Conservation (phyloP, 2,888 invertebrate genomes). For the Bugulina stolonifera region DNA sequence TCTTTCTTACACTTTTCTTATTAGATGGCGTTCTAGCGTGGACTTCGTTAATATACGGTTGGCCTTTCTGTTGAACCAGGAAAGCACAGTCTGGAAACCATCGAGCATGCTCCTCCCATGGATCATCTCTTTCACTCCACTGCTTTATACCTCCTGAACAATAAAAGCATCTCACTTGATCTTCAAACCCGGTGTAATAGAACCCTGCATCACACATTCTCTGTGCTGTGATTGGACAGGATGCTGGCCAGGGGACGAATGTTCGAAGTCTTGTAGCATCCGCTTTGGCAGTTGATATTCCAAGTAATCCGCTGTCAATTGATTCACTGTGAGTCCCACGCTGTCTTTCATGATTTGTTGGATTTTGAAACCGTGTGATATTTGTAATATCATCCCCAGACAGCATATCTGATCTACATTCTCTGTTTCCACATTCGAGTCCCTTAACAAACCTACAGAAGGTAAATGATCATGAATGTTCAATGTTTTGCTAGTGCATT, state of each 20-base stretch:
- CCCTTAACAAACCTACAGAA: constrained; percentile 69
- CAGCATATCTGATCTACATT: constrained; percentile 19
- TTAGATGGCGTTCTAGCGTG: not conserved
- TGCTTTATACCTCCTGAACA: constrained; percentile 89
- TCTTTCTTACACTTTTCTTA: not conserved
- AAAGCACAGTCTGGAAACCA: constrained; percentile 84
- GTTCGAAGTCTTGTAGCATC: constrained; percentile 9
- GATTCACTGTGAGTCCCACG: not conserved
- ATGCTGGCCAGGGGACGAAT: not conserved
- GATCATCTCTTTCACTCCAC: constrained; percentile 84
- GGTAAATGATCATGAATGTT: constrained; percentile 84
- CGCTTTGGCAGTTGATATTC: not conserved
- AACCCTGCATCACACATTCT: constrained; percentile 83
- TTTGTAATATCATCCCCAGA: not conserved
- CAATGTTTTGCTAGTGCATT: no score
- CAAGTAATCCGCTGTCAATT: not conserved
- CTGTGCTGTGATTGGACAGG: constrained; percentile 52
- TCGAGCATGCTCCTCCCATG: constrained; percentile 88
- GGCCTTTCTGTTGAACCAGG: constrained; percentile 73
- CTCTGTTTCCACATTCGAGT: constrained; percentile 35
- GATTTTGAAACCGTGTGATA: not conserved
- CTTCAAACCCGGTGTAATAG: constrained; percentile 78
- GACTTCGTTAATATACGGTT: constrained; percentile 51
- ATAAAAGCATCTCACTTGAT: constrained; percentile 84
- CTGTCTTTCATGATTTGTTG: not conserved